Base-by-base conservation (phyloP, 2,797 vertebrate species). In the Anguilla megastoma region DNA sequence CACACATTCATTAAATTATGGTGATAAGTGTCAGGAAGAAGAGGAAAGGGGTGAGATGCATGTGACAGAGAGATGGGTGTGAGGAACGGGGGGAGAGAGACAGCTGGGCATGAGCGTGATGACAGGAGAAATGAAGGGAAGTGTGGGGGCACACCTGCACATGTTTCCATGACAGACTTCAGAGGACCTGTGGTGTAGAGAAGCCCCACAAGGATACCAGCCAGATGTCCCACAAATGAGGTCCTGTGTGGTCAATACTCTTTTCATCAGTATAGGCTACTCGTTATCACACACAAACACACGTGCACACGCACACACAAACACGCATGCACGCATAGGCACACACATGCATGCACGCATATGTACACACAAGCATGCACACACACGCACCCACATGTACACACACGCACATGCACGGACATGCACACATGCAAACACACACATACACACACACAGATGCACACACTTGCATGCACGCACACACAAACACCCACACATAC, bases 161-260 rank as follows among this genome's bases (percentile, higher is more conserved):
- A 97, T 8, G 58, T 91, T 90, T 94, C 91, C 97, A 99, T 97
- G 89, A 97, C 87, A 27, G 86, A 93, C 93, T 95, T 96, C 92
- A 99, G 95, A 7, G 98, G 98, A 84, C 98, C 98, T 0, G 90
- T 85, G 0, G 96, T 97, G 91, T 99, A 99, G 91, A 99, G 95
- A 86, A 99, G 91, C 86, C 98, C 98, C 89, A 99, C 98, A 86
- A 99, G 95, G 94, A 99, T 99, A 1, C 98, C 98, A 4, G 98
- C 93, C 90, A 99, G 95, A 90, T 99, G 98, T 66, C 98, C 98
- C 3, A 97, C 91, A 1, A 99, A 97, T 45, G 98, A 99, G 18
- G 97, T 95, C 91, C 98, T 99, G 91, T 50, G 89, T n/a, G 85
- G 58, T 92, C 69, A 30, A 60, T 89, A 89, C 86, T 2, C 27